Evolutionary conservation across 2,797 vertebrate species (phyloP), one percentile per base, ranked within the genome.

Genomic region (Crenuchus spilurus): DNA sequence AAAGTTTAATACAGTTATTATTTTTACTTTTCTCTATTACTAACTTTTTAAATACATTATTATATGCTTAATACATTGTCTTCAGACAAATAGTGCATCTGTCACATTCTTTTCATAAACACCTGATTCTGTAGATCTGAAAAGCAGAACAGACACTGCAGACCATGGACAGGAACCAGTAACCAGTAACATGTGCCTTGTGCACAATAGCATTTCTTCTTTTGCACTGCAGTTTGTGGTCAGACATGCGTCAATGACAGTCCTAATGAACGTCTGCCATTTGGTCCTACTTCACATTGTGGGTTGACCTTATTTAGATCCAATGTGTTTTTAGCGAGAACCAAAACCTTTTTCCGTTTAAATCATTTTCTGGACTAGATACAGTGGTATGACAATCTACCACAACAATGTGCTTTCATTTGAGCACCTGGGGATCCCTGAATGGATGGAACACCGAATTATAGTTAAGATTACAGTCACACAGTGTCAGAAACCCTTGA

Each of bases 201-300:
- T 26, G 35, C 31, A 75, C 51, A 44, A 65, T 44, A 78, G 46
- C 31, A 41, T 55, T 82, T 82, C 69, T 70, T 72, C 51, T 80
- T 77, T 60, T 62, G 52, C 54, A 49, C 28, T 74, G 28, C 14
- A 30, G 49, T 58, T 14, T 71, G 60, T 60, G 39, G 8, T 13
- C 18, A 10, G 16, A 2, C 9, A 55, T 65, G n/a, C 18, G 5
- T 51, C 51, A 58, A 41, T 70, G 3, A 2, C n/a, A 48, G 13
- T 28, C 10, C 22, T 4, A 14, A 5, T 33, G 31, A 20, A 64
- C 37, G 72, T 67, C 67, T 58, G 18, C 28, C 9, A 33, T 51
- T 76, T 66, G 22, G 24, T 76, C 58, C 33, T 68, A 49, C 18
- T 62, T 66, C 58, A 49, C 41, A 22, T 20, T 30, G 9, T 11